phyloP scores from a whole-genome alignment of 2,797 vertebrate species.

The Megalops cyprinoides region DNA sequence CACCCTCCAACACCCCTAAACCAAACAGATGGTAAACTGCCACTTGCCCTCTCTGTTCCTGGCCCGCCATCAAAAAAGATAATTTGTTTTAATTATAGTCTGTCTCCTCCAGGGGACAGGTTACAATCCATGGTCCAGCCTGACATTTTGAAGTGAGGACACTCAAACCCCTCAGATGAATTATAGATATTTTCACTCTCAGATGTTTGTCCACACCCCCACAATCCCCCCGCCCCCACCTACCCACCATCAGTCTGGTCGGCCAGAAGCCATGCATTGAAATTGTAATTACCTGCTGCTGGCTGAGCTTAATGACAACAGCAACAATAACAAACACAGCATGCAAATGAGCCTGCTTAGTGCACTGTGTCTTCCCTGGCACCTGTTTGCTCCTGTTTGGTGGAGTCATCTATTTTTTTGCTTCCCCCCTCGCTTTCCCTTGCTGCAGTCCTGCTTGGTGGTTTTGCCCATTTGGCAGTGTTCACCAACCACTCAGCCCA shows the following conservation, averaged over 20 bases:
- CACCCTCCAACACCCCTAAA: not conserved
- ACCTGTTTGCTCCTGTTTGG: constrained; percentile 45
- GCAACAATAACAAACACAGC: constrained; percentile 27
- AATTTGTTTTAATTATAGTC: not conserved
- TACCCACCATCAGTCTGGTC: not conserved
- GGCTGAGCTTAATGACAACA: constrained; percentile 43
- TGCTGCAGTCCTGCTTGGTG: constrained; percentile 16
- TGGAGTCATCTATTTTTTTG: constrained; percentile 31
- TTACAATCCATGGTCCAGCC: not conserved
- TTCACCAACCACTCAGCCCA: constrained; percentile 55
- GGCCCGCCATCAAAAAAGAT: too few species aligned
- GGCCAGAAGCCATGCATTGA: constrained; percentile 18
- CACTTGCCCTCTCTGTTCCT: not conserved
- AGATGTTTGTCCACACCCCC: constrained; percentile 24
- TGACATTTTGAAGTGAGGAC: constrained; percentile 17
- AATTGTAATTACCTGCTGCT: constrained; percentile 58
- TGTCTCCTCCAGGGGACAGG: not conserved
- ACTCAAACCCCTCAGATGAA: not conserved
- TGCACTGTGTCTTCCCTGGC: constrained; percentile 34
- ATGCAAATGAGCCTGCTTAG: constrained; percentile 43
- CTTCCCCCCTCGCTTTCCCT: too few species aligned
- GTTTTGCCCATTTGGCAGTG: constrained; percentile 59
- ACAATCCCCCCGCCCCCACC: constrained; percentile 41
- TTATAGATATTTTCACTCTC: constrained; percentile 8
- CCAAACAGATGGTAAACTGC: not conserved